Conservation (phyloP, 2,888 invertebrate genomes). For the Mythimna pallens region DNA sequence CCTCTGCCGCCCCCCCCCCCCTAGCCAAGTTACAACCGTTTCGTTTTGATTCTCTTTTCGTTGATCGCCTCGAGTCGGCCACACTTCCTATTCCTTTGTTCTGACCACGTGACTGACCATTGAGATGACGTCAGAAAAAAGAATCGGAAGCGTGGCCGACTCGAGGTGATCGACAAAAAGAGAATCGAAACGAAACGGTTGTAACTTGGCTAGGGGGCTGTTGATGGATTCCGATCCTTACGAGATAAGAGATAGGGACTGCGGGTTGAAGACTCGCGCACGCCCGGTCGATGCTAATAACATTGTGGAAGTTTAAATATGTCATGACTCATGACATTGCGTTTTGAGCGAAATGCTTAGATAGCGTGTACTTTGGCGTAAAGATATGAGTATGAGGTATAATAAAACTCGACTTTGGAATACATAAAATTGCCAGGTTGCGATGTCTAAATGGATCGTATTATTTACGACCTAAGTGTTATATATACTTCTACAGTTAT, state of each 20-base stretch:
- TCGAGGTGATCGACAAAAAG: no score
- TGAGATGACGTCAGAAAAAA: no score
- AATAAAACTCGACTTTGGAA: not conserved
- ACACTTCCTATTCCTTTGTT: no score
- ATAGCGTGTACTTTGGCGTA: not conserved
- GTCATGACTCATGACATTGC: constrained; percentile 7
- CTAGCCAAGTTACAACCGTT: no score
- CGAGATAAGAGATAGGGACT: constrained; percentile 12
- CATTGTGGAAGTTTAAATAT: constrained; percentile 23
- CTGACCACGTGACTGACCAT: no score
- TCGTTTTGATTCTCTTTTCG: no score
- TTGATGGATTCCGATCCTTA: constrained; percentile 8
- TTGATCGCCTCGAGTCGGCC: no score
- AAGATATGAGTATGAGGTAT: not conserved
- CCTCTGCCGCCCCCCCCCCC: no score
- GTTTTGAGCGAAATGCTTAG: constrained; percentile 10
- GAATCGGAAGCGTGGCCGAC: no score
- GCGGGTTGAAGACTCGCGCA: constrained; percentile 9
- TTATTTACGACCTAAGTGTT: not conserved
- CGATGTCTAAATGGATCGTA: not conserved
- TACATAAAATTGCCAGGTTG: not conserved
- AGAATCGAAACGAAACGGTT: no score
- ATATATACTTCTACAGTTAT: no score
- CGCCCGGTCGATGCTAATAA: constrained; percentile 19
- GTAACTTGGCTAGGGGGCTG: no score